These are phyloP conservation scores for Pungitius pungitius DNA, from an alignment of 2,113 vertebrate species.

Conservation along the genomic window DNA sequence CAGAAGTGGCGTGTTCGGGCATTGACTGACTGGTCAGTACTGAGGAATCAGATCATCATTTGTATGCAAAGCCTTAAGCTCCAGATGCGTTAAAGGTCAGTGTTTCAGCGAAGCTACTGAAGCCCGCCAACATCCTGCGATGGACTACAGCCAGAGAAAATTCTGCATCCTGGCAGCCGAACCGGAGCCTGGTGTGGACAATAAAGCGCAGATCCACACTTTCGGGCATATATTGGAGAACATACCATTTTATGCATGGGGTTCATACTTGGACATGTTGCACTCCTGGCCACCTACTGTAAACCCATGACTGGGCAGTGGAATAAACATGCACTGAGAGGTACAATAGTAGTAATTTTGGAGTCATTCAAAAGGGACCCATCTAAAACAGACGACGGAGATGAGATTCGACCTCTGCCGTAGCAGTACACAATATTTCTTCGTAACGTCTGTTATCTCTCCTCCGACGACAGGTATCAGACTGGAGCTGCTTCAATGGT, in stretches of 20 bases:
- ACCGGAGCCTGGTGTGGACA: slow-evolving; percentile 18
- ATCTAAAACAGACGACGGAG: slow-evolving; percentile 25
- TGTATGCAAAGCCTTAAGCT: slow-evolving; percentile 73
- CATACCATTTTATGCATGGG: neutral
- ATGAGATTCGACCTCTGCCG: slow-evolving; percentile 9
- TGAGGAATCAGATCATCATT: slow-evolving; percentile 58
- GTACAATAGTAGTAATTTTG: neutral
- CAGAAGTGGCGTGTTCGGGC: neutral
- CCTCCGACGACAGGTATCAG: slow-evolving; percentile 15
- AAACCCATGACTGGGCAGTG: neutral
- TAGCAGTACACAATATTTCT: slow-evolving; percentile 5
- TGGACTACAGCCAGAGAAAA: slow-evolving; percentile 17
- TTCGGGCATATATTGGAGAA: neutral
- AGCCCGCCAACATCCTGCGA: slow-evolving; percentile 21
- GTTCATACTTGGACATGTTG: slow-evolving; percentile 14
- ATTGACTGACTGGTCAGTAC: slow-evolving; percentile 45
- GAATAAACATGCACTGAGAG: neutral
- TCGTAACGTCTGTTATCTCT: slow-evolving; percentile 13
- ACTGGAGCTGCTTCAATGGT: slow-evolving; percentile 35
- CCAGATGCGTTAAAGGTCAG: slow-evolving; percentile 77
- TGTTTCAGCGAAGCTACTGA: slow-evolving; percentile 52
- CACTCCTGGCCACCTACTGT: neutral
- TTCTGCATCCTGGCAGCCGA: slow-evolving; percentile 36
- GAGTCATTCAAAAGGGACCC: slow-evolving; percentile 9
- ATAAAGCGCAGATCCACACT: slow-evolving; percentile 12